phyloP scores from a whole-genome alignment of 2,888 invertebrate species.

The Tyria jacobaeae region DNA sequence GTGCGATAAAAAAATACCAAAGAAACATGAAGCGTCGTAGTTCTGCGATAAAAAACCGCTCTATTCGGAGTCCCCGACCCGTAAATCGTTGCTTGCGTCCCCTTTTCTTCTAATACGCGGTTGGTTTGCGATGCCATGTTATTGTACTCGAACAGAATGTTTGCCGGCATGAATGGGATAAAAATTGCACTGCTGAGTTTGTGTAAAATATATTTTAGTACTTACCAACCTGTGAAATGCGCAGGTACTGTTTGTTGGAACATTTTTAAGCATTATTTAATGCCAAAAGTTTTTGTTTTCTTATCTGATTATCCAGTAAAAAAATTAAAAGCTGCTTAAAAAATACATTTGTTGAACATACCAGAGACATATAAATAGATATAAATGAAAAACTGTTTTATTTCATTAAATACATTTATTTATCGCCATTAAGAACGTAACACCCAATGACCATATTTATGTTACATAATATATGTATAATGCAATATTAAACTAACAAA shows the following conservation, averaged over 20 bases:
- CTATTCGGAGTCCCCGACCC: slow-evolving; percentile 64
- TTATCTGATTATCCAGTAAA: too few relatives aligned
- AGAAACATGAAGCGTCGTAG: slow-evolving; percentile 60
- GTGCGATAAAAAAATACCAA: slow-evolving; percentile 52
- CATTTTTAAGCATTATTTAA: slow-evolving; percentile 12
- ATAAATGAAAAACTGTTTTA: slow-evolving; percentile 34
- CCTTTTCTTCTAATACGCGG: slow-evolving; percentile 56
- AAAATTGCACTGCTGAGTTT: slow-evolving; percentile 43
- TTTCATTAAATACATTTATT: slow-evolving; percentile 75
- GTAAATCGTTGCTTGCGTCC: slow-evolving; percentile 63
- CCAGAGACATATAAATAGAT: too few relatives aligned
- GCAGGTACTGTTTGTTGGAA: slow-evolving; percentile 22
- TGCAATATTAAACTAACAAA: slow-evolving; percentile 75
- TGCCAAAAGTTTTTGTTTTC: slow-evolving; percentile 9
- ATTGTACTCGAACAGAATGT: slow-evolving; percentile 55
- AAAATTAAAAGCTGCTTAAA: too few relatives aligned
- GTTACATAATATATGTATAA: slow-evolving; percentile 58
- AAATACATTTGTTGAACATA: too few relatives aligned
- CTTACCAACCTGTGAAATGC: slow-evolving; percentile 28
- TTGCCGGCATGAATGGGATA: slow-evolving; percentile 47
- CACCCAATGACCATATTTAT: slow-evolving; percentile 76
- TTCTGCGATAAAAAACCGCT: slow-evolving; percentile 58
- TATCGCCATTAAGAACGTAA: slow-evolving; percentile 77
- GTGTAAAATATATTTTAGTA: slow-evolving; percentile 36
- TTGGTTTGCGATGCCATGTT: slow-evolving; percentile 54